Conservation (phyloP, 2,797 vertebrate genomes). For the Florisuga fusca region DNA sequence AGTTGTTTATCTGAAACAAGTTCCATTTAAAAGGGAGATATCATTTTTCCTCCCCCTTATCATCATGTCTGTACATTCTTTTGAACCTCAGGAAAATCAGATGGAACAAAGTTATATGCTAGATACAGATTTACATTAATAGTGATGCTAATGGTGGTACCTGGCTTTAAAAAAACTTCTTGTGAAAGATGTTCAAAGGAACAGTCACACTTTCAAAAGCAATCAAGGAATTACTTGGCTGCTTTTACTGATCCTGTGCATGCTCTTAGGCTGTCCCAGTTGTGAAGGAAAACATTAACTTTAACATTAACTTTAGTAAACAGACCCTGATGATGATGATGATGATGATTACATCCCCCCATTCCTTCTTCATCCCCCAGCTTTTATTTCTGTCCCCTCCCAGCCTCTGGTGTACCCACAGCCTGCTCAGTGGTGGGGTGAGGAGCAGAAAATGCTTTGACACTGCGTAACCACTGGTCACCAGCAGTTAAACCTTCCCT, state of each 20-base stretch:
- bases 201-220: neutral
- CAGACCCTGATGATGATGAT: fast-evolving
- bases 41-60: neutral
- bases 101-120: neutral
- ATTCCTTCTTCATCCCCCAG: too few relatives aligned
- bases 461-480: neutral
- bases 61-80: neutral
- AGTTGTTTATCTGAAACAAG: neutral
- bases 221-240: neutral
- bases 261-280: neutral
- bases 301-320: neutral
- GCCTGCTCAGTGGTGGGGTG: neutral
- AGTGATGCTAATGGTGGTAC: neutral
- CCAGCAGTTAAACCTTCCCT: neutral
- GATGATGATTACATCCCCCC: too few relatives aligned
- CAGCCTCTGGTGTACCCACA: neutral
- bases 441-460: neutral
- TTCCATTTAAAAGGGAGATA: neutral
- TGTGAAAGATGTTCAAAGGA: neutral
- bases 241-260: neutral
- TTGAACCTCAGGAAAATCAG: neutral
- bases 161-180: neutral
- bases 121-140: neutral
- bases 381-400: too few relatives aligned
- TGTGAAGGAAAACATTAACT: neutral